Evolutionary conservation across 2,113 vertebrate species (phyloP), one percentile per base, ranked within the genome.

Genomic region (Erythrolamprus reginae): DNA sequence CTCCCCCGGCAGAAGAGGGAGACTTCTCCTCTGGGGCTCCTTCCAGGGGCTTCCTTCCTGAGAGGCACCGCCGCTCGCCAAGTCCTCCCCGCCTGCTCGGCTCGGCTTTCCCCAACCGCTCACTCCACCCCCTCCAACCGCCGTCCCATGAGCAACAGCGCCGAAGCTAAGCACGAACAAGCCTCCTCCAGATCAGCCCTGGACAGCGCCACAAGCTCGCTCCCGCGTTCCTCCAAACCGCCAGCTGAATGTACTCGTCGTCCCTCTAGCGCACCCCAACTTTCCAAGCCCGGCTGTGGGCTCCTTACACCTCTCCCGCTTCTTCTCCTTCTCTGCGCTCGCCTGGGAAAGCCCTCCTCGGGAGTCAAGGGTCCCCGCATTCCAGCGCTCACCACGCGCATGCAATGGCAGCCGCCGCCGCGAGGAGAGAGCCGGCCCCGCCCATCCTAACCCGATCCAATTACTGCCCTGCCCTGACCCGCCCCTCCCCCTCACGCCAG

Each of bases 191-290:
- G 89, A 98, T 98, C 98, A 98, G 97, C 97, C 97, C 97, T 98
- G 98, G 98, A 98, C 98, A 98, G 98, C 98, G 96, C 96, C 96
- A 94, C 92, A 97, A 97, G 93, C 95, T 91, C 92, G 91, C 89
- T 91, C 92, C 96, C 94, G 38, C 70, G 70, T 77, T 7, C 17
- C 65, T 38, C 65, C 19, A n/a, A n/a, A 7, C 65, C 33, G 33
- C 70, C 70, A 38, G n/a, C n/a, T n/a, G n/a, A n/a, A n/a, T n/a
- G n/a, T n/a, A n/a, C n/a, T n/a, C n/a, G n/a, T n/a, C n/a, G n/a
- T n/a, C n/a, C n/a, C n/a, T n/a, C n/a, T n/a, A n/a, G n/a, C n/a
- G n/a, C n/a, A n/a, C n/a, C n/a, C 24, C 7, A 23, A 1, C 24
- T 58, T 56, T 12, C 86, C n/a, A 23, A 17, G 38, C 38, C 82